phyloP scores from a whole-genome alignment of 2,888 invertebrate species.

The Chrysina gloriosa region DNA sequence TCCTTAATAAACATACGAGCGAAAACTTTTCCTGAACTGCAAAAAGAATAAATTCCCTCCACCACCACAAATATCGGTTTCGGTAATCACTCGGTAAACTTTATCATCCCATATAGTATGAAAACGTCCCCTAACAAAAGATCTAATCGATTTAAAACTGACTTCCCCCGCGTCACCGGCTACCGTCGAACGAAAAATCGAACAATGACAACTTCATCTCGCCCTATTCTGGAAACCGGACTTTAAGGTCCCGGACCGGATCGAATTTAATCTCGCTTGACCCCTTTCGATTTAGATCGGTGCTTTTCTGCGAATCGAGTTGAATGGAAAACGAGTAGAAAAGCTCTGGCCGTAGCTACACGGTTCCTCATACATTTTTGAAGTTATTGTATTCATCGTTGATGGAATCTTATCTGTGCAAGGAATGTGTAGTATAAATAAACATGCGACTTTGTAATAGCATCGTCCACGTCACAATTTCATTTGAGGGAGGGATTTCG shows the following conservation, averaged over 20 bases:
- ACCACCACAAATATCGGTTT: not conserved
- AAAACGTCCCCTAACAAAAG: not conserved
- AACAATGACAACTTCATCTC: constrained; percentile 22
- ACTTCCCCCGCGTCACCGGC: not conserved
- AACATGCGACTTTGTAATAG: too few species aligned
- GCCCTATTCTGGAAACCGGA: constrained; percentile 9
- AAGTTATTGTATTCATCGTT: constrained; percentile 9
- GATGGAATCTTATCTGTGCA: too few species aligned
- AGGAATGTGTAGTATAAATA: too few species aligned
- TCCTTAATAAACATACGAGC: too few species aligned
- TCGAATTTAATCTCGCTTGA: constrained; percentile 33
- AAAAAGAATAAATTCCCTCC: not conserved
- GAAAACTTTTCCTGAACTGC: not conserved
- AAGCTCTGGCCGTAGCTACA: not conserved
- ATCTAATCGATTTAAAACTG: constrained; percentile 32
- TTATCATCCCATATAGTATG: constrained; percentile 2
- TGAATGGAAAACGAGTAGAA: not conserved
- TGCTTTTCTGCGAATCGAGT: not conserved
- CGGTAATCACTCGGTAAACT: not conserved
- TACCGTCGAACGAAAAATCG: constrained; percentile 3
- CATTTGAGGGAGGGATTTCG: too few species aligned
- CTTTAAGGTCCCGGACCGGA: constrained; percentile 2
- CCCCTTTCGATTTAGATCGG: constrained; percentile 16
- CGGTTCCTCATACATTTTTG: constrained; percentile 15
- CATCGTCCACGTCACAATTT: too few species aligned